These are phyloP conservation scores for Bubo scandiacus DNA, from an alignment of 2,113 vertebrate species.

Conservation along the genomic window DNA sequence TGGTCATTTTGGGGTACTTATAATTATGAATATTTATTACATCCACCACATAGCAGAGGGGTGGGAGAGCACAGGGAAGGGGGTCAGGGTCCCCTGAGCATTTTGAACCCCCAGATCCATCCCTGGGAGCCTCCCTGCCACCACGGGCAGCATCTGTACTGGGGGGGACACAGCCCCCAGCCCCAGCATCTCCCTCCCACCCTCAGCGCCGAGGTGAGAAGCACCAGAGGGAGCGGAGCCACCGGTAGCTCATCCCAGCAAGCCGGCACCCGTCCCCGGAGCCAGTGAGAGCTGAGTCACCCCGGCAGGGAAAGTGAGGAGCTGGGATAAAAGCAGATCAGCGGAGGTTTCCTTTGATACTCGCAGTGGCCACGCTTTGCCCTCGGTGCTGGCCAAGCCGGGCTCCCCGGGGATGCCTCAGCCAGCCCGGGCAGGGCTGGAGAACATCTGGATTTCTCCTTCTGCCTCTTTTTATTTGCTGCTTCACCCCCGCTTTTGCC, in stretches of 20 bases:
- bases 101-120: neutral
- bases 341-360: neutral
- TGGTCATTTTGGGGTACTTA: neutral
- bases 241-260: neutral
- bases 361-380: neutral
- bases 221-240: neutral
- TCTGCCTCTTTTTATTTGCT: neutral
- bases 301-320: neutral
- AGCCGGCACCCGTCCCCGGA: neutral
- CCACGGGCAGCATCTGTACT: accelerated
- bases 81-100: accelerated
- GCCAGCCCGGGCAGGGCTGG: neutral
- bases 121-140: neutral
- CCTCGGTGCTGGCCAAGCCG: neutral
- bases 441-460: neutral
- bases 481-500: neutral
- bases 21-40: accelerated
- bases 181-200: neutral
- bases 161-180: neutral
- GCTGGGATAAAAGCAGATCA: neutral
- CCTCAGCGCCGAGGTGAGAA: neutral
- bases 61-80: too few relatives aligned
- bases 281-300: neutral
- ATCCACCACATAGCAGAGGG: accelerated
- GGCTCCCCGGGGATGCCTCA: neutral